A percentile compares a stretch with the other conserved stretches of the same genome.
phyloP scores from a whole-genome alignment of 2,888 invertebrate species.

The Drosophila demipolita region DNA sequence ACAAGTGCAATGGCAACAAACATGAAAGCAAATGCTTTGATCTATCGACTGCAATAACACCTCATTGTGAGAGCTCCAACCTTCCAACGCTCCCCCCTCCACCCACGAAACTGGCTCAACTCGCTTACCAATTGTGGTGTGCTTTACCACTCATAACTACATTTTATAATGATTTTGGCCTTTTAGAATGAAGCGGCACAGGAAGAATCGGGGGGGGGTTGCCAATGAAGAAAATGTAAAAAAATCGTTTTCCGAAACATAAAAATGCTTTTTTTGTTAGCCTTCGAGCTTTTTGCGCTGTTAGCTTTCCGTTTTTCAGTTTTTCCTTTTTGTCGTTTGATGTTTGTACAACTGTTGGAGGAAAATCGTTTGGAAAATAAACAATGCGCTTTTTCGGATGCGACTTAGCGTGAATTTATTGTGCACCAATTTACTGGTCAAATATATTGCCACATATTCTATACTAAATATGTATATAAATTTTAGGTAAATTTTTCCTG shows the following conservation, averaged over 20 bases:
- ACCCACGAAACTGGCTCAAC: not conserved
- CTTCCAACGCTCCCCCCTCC: not conserved
- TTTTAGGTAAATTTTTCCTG: slow-evolving; percentile 32
- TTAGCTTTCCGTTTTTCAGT: slow-evolving; percentile 40
- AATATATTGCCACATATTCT: slow-evolving; percentile 59
- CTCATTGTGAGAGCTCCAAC: slow-evolving; percentile 5
- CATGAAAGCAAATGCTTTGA: slow-evolving; percentile 74
- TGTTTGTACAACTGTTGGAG: slow-evolving; percentile 65
- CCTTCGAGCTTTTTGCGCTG: slow-evolving; percentile 34
- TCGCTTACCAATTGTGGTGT: slow-evolving; percentile 12
- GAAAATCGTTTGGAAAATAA: slow-evolving; percentile 67
- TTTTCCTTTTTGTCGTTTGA: slow-evolving; percentile 74
- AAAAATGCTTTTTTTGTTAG: slow-evolving; percentile 65
- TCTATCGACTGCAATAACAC: slow-evolving; percentile 67
- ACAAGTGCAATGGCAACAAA: slow-evolving; percentile 81
- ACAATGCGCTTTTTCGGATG: slow-evolving; percentile 61
- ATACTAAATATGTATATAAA: slow-evolving; percentile 27
- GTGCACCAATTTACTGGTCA: slow-evolving; percentile 56
- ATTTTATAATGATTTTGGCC: slow-evolving; percentile 64
- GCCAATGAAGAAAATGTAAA: slow-evolving; percentile 47
- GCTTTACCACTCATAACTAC: slow-evolving; percentile 66
- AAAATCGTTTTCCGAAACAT: slow-evolving; percentile 60
- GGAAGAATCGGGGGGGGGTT: slow-evolving; percentile 25
- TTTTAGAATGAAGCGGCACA: slow-evolving; percentile 53
- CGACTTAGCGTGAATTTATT: slow-evolving; percentile 58